These are phyloP conservation scores for Silurus meridionalis DNA, from an alignment of 2,113 vertebrate genomes.

Conservation along the genomic window DNA sequence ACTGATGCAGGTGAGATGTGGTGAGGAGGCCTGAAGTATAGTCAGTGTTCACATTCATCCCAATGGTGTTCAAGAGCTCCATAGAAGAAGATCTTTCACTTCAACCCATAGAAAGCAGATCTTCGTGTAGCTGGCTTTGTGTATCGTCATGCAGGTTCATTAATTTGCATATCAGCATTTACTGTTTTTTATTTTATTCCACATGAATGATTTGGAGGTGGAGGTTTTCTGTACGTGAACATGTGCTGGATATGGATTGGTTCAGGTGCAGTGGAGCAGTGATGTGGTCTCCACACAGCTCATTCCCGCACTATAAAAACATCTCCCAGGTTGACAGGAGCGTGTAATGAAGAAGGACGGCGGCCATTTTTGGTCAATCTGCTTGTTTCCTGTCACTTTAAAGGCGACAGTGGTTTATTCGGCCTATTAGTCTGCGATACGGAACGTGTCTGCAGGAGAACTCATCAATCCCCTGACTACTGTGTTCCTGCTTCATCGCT, in stretches of 20 bases:
- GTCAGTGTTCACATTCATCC: no score
- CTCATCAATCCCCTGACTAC: constrained; percentile 6
- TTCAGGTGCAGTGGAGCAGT: not conserved
- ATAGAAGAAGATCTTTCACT: no score
- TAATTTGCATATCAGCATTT: not conserved
- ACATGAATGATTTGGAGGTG: not conserved
- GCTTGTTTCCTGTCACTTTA: constrained; percentile 45
- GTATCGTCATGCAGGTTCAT: not conserved
- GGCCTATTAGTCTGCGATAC: constrained; percentile 31
- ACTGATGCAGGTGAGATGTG: no score
- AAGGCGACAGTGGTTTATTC: constrained; percentile 38
- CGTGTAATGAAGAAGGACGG: constrained; percentile 42
- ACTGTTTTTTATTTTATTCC: not conserved
- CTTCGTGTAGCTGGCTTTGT: no score
- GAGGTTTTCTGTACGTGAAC: not conserved
- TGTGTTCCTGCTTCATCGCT: not conserved
- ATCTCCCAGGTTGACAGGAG: constrained; percentile 31
- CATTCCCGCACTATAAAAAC: not conserved
- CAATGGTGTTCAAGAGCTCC: no score
- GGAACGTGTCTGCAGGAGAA: not conserved
- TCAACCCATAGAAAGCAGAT: no score
- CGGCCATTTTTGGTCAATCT: constrained; percentile 42
- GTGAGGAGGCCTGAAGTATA: no score
- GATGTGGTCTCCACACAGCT: constrained; percentile 20
- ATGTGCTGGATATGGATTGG: constrained; percentile 11